Evolutionary conservation across 2,888 invertebrate species (phyloP).

Genomic region (Resseliella maxima): DNA sequence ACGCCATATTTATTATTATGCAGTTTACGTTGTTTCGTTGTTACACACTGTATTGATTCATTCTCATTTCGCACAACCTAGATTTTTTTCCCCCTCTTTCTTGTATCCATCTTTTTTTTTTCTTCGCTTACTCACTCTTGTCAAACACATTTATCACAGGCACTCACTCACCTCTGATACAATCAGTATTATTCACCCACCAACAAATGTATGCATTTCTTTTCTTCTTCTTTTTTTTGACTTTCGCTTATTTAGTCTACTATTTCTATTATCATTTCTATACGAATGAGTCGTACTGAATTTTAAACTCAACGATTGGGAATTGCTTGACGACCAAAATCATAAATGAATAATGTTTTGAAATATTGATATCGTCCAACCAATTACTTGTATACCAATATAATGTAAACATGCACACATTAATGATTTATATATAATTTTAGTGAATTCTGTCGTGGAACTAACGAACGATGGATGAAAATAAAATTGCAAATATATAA

Average conservation of each 20-base stretch:
- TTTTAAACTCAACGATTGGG: neutral
- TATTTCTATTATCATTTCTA: neutral
- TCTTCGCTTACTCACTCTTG: neutral
- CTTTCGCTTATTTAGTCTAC: neutral
- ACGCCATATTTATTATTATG: conserved; percentile 55
- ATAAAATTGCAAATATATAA: neutral
- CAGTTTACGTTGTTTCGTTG: neutral
- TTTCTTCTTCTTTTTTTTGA: neutral
- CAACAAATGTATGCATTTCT: neutral
- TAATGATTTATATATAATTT: neutral
- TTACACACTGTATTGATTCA: conserved; percentile 41
- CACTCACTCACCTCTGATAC: neutral
- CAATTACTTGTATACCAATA: neutral
- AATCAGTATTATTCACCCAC: neutral
- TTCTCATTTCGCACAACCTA: conserved; percentile 25
- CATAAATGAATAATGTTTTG: neutral
- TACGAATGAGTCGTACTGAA: neutral
- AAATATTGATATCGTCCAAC: neutral
- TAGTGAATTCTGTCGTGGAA: neutral
- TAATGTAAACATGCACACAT: neutral
- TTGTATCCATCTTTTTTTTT: neutral
- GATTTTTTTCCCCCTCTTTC: neutral
- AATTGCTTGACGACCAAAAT: neutral
- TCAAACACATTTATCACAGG: neutral
- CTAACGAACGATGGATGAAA: neutral